Evolutionary conservation across 2,888 invertebrate genomes (phyloP), one percentile per base, ranked within the genome.

Genomic region (Latrodectus hesperus): DNA sequence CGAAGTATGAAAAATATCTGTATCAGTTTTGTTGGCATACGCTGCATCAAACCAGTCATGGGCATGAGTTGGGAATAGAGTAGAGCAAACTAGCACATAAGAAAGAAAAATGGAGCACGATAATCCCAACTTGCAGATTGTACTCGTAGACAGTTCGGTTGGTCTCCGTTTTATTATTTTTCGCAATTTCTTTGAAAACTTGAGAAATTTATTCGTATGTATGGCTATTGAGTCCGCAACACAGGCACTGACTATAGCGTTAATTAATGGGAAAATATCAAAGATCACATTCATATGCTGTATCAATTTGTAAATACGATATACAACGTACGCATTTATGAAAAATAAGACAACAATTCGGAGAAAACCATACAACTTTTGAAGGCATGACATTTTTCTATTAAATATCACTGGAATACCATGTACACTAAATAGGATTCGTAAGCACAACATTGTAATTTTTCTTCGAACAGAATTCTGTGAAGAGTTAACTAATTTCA

Each of bases 231-330:
- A 76, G 16, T 87, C 70, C 8, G 76, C 81, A 38, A 81, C n/a
- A 55, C 86, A 55, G 6, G 86, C 86, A 26, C 72, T 87, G 8
- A 87, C 86, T 16, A 51, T 77, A 3, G 81, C 76, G 14, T 87
- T 87, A 17, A 87, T 87, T 14, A 87, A 49, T 0, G 86, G 86
- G 38, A 82, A 87, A 14, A 77, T 76, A 55, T 87, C 86, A 22
- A 72, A 81, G 0, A 76, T 77, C 22, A 87, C 53, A 22, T 81
- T 73, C 51, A 49, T 72, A 22, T 86, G 80, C 4, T 71, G 22
- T 0, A 87, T 17, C 4, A 81, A 55, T 38, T 77, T 87, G 73
- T 76, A 81, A 12, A 76, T 51, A 9, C 86, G 81, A 51, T 87
- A 87, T 3, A 38, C 64, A 3, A 87, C 65, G 26, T 87, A 87